A percentile compares a stretch with the other conserved stretches of the same genome.
phyloP scores from a whole-genome alignment of 2,888 invertebrate genomes.

The Autographa gamma region DNA sequence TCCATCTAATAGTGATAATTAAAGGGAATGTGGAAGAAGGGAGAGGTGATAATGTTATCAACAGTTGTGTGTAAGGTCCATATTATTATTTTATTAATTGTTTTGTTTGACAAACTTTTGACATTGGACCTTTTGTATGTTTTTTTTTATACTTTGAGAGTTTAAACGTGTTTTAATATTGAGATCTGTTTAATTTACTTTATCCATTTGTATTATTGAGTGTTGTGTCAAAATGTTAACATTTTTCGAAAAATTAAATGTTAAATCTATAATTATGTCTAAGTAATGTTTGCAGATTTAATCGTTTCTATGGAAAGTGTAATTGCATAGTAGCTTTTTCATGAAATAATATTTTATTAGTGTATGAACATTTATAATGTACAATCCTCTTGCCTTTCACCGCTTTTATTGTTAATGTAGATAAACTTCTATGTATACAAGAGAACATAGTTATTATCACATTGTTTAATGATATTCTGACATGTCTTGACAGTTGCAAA shows the following conservation, averaged over 20 bases:
- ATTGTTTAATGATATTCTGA: slow-evolving; percentile 14
- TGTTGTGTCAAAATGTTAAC: slow-evolving; percentile 52
- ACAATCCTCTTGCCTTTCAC: slow-evolving; percentile 74
- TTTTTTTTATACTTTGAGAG: slow-evolving; percentile 69
- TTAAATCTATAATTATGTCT: slow-evolving; percentile 47
- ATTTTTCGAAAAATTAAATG: slow-evolving; percentile 41
- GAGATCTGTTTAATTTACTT: slow-evolving; percentile 59
- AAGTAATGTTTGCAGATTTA: slow-evolving; percentile 60
- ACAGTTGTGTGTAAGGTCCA: slow-evolving; percentile 70
- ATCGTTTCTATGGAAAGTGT: slow-evolving; percentile 61
- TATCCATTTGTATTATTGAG: slow-evolving; percentile 35
- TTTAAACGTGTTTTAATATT: slow-evolving; percentile 72
- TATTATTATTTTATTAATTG: slow-evolving; percentile 41
- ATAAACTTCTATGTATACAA: slow-evolving; percentile 40
- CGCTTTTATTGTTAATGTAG: slow-evolving; percentile 70
- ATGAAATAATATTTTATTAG: slow-evolving; percentile 54
- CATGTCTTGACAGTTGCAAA: slow-evolving; percentile 29
- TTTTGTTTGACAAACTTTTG: slow-evolving; percentile 35
- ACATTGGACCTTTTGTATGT: slow-evolving; percentile 51
- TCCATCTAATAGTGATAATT: slow-evolving; percentile 80
- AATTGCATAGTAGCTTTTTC: slow-evolving; percentile 73
- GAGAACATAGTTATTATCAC: slow-evolving; percentile 33
- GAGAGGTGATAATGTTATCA: slow-evolving; percentile 66
- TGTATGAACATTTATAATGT: slow-evolving; percentile 64
- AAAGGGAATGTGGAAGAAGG: slow-evolving; percentile 78